Evolutionary conservation across 2,113 vertebrate species (phyloP).

Genomic region (Mesoclemmys tuberculata): DNA sequence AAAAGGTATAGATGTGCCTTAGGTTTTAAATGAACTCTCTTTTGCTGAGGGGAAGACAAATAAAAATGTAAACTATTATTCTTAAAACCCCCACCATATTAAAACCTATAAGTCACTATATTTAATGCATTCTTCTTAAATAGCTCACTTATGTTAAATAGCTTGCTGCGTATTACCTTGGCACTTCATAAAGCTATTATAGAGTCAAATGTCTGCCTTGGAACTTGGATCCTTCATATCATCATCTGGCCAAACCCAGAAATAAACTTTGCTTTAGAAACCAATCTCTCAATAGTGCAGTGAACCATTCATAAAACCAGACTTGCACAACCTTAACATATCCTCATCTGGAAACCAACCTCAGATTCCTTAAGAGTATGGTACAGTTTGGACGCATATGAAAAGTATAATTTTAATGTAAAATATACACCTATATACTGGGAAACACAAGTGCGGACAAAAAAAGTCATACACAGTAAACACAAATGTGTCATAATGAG

Average conservation of each 20-base stretch:
- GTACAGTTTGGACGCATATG: neutral
- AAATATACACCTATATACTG: neutral
- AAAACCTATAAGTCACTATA: neutral
- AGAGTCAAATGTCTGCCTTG: neutral
- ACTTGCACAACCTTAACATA: neutral
- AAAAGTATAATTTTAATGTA: neutral
- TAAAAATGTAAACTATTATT: neutral
- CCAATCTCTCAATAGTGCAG: neutral
- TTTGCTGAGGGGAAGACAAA: neutral
- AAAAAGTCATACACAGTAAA: conserved; percentile 6
- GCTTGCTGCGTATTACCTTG: conserved; percentile 9
- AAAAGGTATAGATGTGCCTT: neutral
- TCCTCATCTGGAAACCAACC: neutral
- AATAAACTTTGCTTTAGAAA: conserved; percentile 28
- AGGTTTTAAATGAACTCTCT: neutral
- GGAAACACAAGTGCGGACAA: neutral
- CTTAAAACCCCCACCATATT: neutral
- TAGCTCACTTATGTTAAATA: conserved; percentile 12
- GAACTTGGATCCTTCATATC: neutral
- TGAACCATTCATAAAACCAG: neutral
- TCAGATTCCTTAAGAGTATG: neutral
- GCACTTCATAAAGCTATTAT: conserved; percentile 25
- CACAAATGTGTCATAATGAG: conserved; percentile 1
- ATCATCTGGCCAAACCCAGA: neutral
- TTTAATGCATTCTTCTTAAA: conserved; percentile 31